These are phyloP conservation scores for Diadumene lineata DNA, from an alignment of 92 coral and sea anemone genomes.

Conservation along the genomic window DNA sequence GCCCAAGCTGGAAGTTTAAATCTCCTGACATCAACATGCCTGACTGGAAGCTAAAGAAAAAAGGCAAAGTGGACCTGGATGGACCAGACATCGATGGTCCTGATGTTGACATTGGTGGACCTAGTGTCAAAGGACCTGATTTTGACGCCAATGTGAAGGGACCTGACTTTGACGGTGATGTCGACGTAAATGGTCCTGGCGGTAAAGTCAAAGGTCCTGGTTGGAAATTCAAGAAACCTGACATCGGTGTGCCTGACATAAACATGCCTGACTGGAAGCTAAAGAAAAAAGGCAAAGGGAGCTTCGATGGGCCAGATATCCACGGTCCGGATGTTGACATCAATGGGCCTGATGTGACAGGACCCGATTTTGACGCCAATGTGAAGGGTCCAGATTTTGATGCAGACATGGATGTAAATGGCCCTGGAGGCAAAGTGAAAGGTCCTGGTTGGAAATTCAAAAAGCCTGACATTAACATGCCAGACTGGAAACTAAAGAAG, in stretches of 20 bases:
- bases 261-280: neutral
- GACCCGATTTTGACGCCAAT: neutral
- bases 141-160: neutral
- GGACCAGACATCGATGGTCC: neutral
- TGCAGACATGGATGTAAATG: neutral
- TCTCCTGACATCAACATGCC: constrained; percentile 18
- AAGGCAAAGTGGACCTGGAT: neutral
- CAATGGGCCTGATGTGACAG: neutral
- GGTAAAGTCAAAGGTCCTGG: neutral
- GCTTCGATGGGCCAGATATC: neutral
- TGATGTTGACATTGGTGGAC: neutral
- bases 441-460: constrained; percentile 8
- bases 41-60: neutral
- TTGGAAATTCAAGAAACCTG: constrained; percentile 14
- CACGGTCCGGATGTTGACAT: neutral
- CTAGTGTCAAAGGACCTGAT: neutral
- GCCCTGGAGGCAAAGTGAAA: neutral
- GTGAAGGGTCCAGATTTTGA: neutral
- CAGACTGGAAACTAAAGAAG: neutral
- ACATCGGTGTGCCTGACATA: neutral
- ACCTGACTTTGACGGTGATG: neutral
- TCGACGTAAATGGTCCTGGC: neutral
- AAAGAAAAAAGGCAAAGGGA: constrained; percentile 6
- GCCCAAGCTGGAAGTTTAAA: constrained; percentile 11
- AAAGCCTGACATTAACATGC: constrained; percentile 3